Conservation (phyloP, 2,888 invertebrate species). For the Cryptocephalus moraei region DNA sequence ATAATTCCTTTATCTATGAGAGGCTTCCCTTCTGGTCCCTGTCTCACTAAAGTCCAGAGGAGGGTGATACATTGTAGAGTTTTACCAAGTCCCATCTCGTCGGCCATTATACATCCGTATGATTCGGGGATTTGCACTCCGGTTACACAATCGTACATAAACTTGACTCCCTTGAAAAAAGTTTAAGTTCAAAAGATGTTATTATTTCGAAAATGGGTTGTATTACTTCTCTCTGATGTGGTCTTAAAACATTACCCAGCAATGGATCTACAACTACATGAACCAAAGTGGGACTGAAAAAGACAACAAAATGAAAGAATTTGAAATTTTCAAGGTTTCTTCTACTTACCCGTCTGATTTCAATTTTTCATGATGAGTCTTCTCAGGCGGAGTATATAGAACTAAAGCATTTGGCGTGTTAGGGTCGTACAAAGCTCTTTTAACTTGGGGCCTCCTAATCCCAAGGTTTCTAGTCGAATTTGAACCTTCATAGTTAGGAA, state of each 20-base stretch:
- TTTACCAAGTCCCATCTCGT: slow-evolving; percentile 98
- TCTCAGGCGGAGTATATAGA: slow-evolving; percentile 72
- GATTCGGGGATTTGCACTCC: slow-evolving; percentile 78
- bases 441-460: slow-evolving; percentile 49
- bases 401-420: slow-evolving; percentile 85
- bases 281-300: slow-evolving; percentile 54
- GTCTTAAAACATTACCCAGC: slow-evolving; percentile 79
- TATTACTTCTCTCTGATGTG: slow-evolving; percentile 85
- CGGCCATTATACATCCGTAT: slow-evolving; percentile 98
- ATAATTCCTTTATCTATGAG: slow-evolving; percentile 88
- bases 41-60: slow-evolving; percentile 87
- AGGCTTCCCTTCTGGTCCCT: slow-evolving; percentile 86
- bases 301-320: not conserved
- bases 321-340: too few relatives aligned
- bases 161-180: slow-evolving; percentile 71
- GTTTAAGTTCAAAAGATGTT: not conserved
- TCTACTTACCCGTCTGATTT: slow-evolving; percentile 56
- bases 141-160: slow-evolving; percentile 98
- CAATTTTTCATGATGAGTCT: slow-evolving; percentile 79
- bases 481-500: slow-evolving; percentile 73
- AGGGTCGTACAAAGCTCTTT: slow-evolving; percentile 82
- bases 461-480: slow-evolving; percentile 71
- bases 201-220: not conserved
- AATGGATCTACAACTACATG: slow-evolving; percentile 97
- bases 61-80: slow-evolving; percentile 95